Evolutionary conservation across 2,888 invertebrate species (phyloP), one percentile per base, ranked within the genome.

Genomic region (Crepidodera aurea): DNA sequence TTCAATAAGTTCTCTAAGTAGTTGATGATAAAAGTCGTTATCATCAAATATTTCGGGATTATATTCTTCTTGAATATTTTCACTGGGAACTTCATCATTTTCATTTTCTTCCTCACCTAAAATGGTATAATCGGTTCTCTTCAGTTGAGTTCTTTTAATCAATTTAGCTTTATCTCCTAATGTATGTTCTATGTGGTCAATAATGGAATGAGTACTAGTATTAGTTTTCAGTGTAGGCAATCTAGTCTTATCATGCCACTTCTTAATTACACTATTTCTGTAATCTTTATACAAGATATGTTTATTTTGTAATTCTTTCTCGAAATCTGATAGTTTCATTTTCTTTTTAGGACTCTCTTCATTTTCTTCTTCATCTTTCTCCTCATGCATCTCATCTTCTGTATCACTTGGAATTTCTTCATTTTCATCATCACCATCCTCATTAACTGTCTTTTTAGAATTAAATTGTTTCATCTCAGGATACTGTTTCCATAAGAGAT

Each of bases 1-100:
- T 78, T 98, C 96, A 66, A 98, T 96, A 34, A 98, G 83, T 79
- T 98, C 96, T 66, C 94, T 84, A 40, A 98, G 82, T 56, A 97
- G 83, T 74, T 96, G 94, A 80, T 97, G 96, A 81, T 98, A 98
- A 79, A 98, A 98, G 78, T 98, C 98, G 73, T 92, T 93, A 77
- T 98, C 98, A 79, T 98, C 97, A 82, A 94, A 98, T 73, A 98
- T 92, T 82, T 98, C 93, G 0, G 84, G 75, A 74, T 93, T 89
- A 67, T 88, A 87, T 70, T 90, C 88, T 69, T 87, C 86, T 19
- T 51, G 44, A 32, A 27, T 4, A 29, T 51, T 34, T 32, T 53
- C 39, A 68, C 57, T 69, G 22, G 51, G 51, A 44, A 60, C 59
- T 15, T 62, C 55, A 29, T 63, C 76, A 71, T 73, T 34, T 51